phyloP scores from a whole-genome alignment of 2,113 vertebrate genomes.

The Patagioenas fasciata region DNA sequence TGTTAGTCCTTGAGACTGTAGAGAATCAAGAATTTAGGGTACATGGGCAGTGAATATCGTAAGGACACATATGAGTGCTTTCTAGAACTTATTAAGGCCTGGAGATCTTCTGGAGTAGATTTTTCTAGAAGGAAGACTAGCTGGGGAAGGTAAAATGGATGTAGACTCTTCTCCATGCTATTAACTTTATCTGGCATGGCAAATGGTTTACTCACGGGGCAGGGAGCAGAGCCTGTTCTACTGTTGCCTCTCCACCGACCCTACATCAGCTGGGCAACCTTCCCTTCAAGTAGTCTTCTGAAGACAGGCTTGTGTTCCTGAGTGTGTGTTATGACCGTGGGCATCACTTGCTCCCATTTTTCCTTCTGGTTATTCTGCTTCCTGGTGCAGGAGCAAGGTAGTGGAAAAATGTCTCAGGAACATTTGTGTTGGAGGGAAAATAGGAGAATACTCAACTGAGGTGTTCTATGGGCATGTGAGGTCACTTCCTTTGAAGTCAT shows the following conservation, averaged over 20 bases:
- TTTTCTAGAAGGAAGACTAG: not conserved
- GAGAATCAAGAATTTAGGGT: not conserved
- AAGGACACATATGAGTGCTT: not conserved
- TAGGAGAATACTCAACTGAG: not conserved
- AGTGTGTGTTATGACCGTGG: not conserved
- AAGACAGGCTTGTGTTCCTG: not conserved
- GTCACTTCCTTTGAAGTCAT: not conserved
- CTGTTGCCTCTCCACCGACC: not conserved
- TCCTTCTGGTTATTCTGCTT: not conserved
- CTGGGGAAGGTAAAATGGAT: not conserved
- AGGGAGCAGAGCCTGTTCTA: not conserved
- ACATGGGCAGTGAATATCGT: not conserved
- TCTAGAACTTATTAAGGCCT: not conserved
- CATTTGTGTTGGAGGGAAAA: not conserved
- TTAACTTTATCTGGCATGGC: not conserved
- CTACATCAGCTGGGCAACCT: not conserved
- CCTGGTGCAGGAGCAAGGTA: not conserved
- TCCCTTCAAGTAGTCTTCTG: not conserved
- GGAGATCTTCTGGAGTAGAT: not conserved
- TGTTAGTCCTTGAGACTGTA: not conserved
- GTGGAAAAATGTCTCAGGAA: not conserved
- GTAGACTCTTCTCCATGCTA: not conserved
- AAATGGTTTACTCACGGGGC: not conserved
- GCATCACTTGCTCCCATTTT: not conserved
- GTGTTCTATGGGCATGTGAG: not conserved